Base-by-base conservation (phyloP, 2,797 vertebrate genomes). In the Rhynchotus rufescens region DNA sequence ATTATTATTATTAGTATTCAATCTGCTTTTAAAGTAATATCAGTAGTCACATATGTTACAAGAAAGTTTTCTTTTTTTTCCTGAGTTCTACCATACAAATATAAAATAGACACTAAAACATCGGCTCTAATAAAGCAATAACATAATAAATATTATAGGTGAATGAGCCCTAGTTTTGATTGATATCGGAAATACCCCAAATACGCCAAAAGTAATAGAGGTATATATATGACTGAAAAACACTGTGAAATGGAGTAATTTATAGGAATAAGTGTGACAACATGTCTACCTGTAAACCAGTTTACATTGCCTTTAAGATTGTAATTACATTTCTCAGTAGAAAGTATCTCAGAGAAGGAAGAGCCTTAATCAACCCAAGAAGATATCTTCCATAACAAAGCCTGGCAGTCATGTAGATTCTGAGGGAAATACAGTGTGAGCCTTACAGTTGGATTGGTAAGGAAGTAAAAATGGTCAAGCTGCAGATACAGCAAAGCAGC, bases 321-420 rank as follows among this genome's bases (percentile, higher is more conserved):
- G 78, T 78, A 86, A 92, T 89, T 92, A 80, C 38, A 66, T 83
- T 93, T 80, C 82, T 80, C 30, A 52, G 21, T 44, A 85, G 42
- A 51, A 88, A 59, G 65, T 68, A 69, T 3, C 36, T 79, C 60
- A 80, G 74, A 83, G 49, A 79, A 51, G 15, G 66, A 77, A 65
- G 38, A 80, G 16, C 1, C 11, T 93, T 26, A 61, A 64, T 87
- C 68, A 17, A 30, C 12, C 52, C 67, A 67, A 69, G 59, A 86
- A 4, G 19, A 62, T 7, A 85, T 89, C 60, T 78, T 92, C 47
- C 3, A 1, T 83, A 84, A 51, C 8, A n/a, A 38, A 80, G 17
- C 25, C 19, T 64, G 10, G 22, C 15, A 7, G 11, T 83, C 49
- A 54, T 65, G 45, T 67, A 85, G 80, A 73, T 86, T 68, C 5